phyloP scores from a whole-genome alignment of 2,888 invertebrate genomes.

The Ganaspis brasiliensis region DNA sequence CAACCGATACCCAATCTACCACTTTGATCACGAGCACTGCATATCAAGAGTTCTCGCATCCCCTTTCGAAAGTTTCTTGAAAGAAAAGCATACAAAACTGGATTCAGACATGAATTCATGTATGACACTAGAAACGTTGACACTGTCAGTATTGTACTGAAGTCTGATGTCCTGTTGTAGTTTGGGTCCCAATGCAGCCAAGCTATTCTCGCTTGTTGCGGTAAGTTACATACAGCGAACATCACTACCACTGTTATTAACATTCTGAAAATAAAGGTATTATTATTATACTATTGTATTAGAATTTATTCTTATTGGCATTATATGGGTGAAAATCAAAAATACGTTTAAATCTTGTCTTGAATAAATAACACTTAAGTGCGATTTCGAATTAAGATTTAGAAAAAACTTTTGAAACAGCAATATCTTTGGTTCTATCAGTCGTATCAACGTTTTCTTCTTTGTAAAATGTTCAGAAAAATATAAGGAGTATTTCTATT shows the following conservation, averaged over 20 bases:
- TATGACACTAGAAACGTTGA: slow-evolving; percentile 93
- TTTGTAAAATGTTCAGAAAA: too few species aligned
- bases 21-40: slow-evolving; percentile 78
- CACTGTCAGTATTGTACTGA: slow-evolving; percentile 90
- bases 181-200: slow-evolving; percentile 89
- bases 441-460: too few species aligned
- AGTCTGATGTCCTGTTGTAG: slow-evolving; percentile 80
- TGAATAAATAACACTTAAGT: too few species aligned
- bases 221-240: slow-evolving; percentile 94
- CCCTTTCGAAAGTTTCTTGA: slow-evolving; percentile 91
- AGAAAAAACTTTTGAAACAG: too few species aligned
- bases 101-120: slow-evolving; percentile 95
- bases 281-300: too few species aligned
- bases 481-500: too few species aligned
- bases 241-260: slow-evolving; percentile 93
- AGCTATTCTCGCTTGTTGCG: slow-evolving; percentile 93
- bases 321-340: too few species aligned
- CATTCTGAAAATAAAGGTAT: slow-evolving; percentile 84
- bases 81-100: slow-evolving; percentile 93
- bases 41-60: slow-evolving; percentile 90
- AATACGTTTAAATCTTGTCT: too few species aligned
- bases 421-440: too few species aligned
- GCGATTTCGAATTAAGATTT: too few species aligned
- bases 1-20: slow-evolving; percentile 70
- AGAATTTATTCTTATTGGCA: too few species aligned